phyloP scores from a whole-genome alignment of 1,140 invertebrate genomes.

The Coenobita brevimanus region DNA sequence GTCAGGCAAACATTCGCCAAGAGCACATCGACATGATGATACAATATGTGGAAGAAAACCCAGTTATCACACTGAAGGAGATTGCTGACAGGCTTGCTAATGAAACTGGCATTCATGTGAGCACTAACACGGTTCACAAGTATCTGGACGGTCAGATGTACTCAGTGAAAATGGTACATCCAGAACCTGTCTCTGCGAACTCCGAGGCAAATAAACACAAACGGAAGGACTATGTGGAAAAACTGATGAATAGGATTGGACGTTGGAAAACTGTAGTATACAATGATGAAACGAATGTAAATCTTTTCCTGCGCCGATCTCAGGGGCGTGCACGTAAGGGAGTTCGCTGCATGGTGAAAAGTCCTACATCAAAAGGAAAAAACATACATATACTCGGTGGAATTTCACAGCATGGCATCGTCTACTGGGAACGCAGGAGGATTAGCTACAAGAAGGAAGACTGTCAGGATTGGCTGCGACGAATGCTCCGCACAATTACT shows the following conservation, averaged over 20 bases:
- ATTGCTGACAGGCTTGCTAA: conserved; percentile 25
- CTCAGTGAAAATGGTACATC: conserved; percentile 3
- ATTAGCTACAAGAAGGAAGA: conserved; percentile 23
- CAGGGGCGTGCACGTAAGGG: conserved; percentile 26
- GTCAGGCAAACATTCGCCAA: conserved; percentile 8
- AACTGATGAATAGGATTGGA: conserved; percentile 46
- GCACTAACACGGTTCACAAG: conserved; percentile 10
- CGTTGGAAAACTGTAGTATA: conserved; percentile 9
- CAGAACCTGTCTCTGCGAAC: conserved; percentile 13
- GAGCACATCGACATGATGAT: conserved; percentile 25
- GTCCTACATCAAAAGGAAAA: conserved; percentile 9
- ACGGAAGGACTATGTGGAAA: neutral
- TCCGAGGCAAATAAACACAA: conserved; percentile 27
- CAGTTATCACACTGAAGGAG: conserved; percentile 10
- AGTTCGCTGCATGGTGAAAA: conserved; percentile 17
- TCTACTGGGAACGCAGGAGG: conserved; percentile 26
- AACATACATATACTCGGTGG: conserved; percentile 36
- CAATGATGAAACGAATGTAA: conserved; percentile 34
- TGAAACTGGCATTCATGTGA: conserved; percentile 31
- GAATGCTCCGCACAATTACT: conserved; percentile 28
- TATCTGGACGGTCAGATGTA: conserved; percentile 29
- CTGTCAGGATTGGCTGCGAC: conserved; percentile 2
- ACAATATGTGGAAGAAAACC: conserved; percentile 29
- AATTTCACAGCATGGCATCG: conserved; percentile 10
- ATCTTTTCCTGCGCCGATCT: conserved; percentile 5